These are phyloP conservation scores for Psylliodes chrysocephalus DNA, from an alignment of 2,888 invertebrate genomes.

Conservation along the genomic window DNA sequence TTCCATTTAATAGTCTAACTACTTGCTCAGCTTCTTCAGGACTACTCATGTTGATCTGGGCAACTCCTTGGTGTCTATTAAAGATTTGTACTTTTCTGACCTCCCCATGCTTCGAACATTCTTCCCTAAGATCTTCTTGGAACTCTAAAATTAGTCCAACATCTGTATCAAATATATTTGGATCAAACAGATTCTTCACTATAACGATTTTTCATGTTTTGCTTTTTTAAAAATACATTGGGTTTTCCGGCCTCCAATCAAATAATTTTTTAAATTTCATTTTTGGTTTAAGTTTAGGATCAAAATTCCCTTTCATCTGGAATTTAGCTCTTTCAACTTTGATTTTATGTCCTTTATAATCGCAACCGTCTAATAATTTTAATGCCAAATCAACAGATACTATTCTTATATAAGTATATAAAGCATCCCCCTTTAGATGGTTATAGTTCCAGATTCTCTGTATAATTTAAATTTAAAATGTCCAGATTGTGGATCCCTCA, in stretches of 20 bases:
- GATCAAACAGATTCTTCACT: constrained; percentile 92
- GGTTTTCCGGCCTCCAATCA: constrained; percentile 96
- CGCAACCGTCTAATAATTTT: constrained; percentile 89
- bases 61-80: constrained; percentile 95
- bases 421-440: constrained; percentile 92
- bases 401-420: constrained; percentile 94
- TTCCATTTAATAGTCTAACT: constrained; percentile 84
- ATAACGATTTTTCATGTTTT: constrained; percentile 92
- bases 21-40: constrained; percentile 93
- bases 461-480: constrained; percentile 75
- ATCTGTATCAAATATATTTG: constrained; percentile 88
- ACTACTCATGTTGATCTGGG: constrained; percentile 88
- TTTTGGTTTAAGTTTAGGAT: constrained; percentile 92
- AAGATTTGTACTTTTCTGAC: constrained; percentile 91
- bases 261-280: constrained; percentile 93
- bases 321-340: constrained; percentile 94
- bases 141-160: constrained; percentile 90
- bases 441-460: constrained; percentile 80
- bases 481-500: constrained; percentile 66
- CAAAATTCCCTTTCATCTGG: constrained; percentile 92
- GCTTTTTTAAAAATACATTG: constrained; percentile 83
- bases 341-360: constrained; percentile 81
- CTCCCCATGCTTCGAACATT: constrained; percentile 90
- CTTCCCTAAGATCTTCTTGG: constrained; percentile 89
- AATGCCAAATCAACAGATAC: constrained; percentile 95